These are phyloP conservation scores for Nesometra sesokonis DNA, from an alignment of 35 echinoderm and acorn worm genomes.

Conservation along the genomic window DNA sequence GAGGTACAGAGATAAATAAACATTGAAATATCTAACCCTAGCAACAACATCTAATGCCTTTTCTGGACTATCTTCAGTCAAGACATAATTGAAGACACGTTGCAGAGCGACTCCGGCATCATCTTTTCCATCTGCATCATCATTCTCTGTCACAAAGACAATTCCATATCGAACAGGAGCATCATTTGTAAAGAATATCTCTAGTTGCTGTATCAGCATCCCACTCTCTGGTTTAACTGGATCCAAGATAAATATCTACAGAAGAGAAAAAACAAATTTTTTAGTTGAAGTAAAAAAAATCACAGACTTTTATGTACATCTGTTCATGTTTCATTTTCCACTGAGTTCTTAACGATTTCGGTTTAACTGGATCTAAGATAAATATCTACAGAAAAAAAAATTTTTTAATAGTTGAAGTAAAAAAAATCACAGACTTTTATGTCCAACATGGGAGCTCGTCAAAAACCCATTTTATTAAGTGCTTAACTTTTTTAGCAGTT, in stretches of 20 bases:
- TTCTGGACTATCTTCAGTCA: constrained; percentile 32
- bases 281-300: no score
- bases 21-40: constrained; percentile 32
- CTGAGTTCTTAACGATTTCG: no score
- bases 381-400: constrained; percentile 31
- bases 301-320: no score
- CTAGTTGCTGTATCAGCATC: constrained; percentile 54
- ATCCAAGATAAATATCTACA: constrained; percentile 69
- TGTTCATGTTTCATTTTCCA: no score
- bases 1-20: background rate
- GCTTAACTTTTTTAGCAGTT: no score
- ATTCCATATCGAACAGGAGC: constrained; percentile 64
- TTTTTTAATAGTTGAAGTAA: no score
- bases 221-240: constrained; percentile 57
- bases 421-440: no score
- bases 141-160: constrained; percentile 79
- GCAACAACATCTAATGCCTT: constrained; percentile 68
- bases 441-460: no score
- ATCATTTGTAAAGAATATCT: constrained; percentile 55
- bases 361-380: constrained; percentile 68
- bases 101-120: constrained; percentile 93
- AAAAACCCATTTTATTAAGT: no score
- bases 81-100: constrained; percentile 74
- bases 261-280: no score
- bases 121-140: constrained; percentile 46